A percentile compares a stretch with the other conserved stretches of the same genome.
Evolutionary conservation across 2,113 vertebrate genomes (phyloP).

Genomic region (Pampusana beccarii): DNA sequence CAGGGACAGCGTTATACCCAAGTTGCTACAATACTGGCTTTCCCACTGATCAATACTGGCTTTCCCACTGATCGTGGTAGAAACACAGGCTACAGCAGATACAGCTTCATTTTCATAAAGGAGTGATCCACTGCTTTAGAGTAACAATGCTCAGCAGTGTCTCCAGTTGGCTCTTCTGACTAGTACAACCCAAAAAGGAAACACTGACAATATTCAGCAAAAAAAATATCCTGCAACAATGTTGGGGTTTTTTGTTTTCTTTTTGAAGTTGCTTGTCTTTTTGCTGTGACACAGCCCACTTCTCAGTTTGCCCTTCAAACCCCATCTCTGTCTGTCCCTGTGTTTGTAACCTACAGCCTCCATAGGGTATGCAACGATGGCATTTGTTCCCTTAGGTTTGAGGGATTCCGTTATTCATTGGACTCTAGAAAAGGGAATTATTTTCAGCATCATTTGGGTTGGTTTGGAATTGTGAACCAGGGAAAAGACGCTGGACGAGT

Average conservation of each 20-base stretch:
- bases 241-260: fast-evolving
- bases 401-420: neutral
- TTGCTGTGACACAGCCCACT: neutral
- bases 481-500: neutral
- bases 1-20: fast-evolving
- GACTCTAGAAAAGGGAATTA: neutral
- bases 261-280: neutral
- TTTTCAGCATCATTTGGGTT: neutral
- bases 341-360: neutral
- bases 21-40: neutral
- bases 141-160: neutral
- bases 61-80: neutral
- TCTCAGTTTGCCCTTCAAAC: neutral
- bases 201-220: neutral
- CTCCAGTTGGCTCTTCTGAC: neutral
- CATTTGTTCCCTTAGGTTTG: neutral
- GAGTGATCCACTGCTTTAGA: neutral
- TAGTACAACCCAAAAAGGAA: neutral
- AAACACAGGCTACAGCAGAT: neutral
- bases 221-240: neutral
- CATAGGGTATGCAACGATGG: neutral
- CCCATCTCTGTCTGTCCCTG: neutral
- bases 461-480: neutral
- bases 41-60: neutral
- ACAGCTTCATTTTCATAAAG: neutral